These are phyloP conservation scores for Octonoba sinensis DNA, from an alignment of 2,888 invertebrate genomes.

Conservation along the genomic window DNA sequence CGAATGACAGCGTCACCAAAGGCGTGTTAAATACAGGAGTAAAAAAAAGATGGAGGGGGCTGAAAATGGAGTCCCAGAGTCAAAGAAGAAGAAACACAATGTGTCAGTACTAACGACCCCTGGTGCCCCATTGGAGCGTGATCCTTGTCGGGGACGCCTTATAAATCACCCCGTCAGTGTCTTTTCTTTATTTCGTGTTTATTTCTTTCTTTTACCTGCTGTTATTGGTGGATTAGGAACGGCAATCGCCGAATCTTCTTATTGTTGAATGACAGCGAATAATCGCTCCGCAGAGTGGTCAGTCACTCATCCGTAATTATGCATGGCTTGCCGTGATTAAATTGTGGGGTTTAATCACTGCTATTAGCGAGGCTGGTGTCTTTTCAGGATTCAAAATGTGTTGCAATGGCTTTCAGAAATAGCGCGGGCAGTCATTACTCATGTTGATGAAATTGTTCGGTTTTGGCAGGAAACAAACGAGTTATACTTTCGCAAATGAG, in stretches of 20 bases:
- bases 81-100: slow-evolving; percentile 35
- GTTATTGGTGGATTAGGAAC: slow-evolving; percentile 15
- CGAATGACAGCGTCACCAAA: slow-evolving; percentile 36
- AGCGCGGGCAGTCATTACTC: slow-evolving; percentile 37
- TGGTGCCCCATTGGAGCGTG: slow-evolving; percentile 41
- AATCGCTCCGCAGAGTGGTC: slow-evolving; percentile 9
- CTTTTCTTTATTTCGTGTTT: slow-evolving; percentile 20
- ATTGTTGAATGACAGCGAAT: slow-evolving; percentile 18
- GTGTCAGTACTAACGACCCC: slow-evolving; percentile 59
- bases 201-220: slow-evolving; percentile 17
- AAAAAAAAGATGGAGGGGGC: slow-evolving; percentile 9
- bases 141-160: slow-evolving; percentile 28
- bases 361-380: slow-evolving; percentile 39
- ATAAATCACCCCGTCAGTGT: slow-evolving; percentile 39
- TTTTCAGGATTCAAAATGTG: slow-evolving; percentile 3
- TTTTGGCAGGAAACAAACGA: not conserved
- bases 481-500: too few relatives aligned
- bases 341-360: slow-evolving; percentile 53
- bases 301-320: slow-evolving; percentile 52
- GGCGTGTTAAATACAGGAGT: slow-evolving; percentile 31
- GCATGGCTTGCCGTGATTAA: slow-evolving; percentile 44
- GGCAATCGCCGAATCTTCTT: not conserved
- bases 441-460: slow-evolving; percentile 22
- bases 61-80: not conserved
- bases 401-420: slow-evolving; percentile 12